Conservation (phyloP, 2,113 vertebrate genomes). For the Sylvia atricapilla region DNA sequence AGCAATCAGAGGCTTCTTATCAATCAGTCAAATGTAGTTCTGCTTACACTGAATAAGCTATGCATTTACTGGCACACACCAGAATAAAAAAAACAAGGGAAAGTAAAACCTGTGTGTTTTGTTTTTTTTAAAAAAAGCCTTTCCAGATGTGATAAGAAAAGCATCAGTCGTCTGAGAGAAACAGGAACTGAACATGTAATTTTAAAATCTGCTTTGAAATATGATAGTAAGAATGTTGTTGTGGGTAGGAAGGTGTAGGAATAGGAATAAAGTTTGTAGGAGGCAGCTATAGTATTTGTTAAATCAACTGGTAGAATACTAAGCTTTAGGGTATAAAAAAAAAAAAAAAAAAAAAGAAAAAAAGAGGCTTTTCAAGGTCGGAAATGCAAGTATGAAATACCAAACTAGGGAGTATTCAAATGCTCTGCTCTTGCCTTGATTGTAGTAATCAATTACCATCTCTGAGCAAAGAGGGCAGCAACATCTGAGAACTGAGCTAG, state of each 20-base stretch:
- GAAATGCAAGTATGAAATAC: background rate
- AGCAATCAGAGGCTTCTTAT: background rate
- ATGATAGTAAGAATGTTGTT: background rate
- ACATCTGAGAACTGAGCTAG: background rate
- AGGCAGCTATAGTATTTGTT: background rate
- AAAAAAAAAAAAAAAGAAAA: background rate
- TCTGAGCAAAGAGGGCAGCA: background rate
- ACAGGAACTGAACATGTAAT: background rate
- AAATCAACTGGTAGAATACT: background rate
- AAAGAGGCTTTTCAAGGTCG: fast-evolving
- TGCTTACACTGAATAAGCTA: background rate
- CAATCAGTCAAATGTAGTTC: background rate
- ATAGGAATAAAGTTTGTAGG: background rate
- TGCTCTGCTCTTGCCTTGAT: background rate
- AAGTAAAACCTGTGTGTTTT: background rate
- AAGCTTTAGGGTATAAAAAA: background rate
- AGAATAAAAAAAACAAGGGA: background rate
- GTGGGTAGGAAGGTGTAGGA: background rate
- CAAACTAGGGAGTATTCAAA: background rate
- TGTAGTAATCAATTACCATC: background rate
- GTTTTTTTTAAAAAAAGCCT: background rate
- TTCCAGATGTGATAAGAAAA: background rate
- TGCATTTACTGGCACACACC: background rate
- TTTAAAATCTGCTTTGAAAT: background rate
- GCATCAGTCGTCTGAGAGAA: background rate